These are phyloP conservation scores for Chloropsis hardwickii DNA, from an alignment of 2,113 vertebrate species.

Conservation along the genomic window DNA sequence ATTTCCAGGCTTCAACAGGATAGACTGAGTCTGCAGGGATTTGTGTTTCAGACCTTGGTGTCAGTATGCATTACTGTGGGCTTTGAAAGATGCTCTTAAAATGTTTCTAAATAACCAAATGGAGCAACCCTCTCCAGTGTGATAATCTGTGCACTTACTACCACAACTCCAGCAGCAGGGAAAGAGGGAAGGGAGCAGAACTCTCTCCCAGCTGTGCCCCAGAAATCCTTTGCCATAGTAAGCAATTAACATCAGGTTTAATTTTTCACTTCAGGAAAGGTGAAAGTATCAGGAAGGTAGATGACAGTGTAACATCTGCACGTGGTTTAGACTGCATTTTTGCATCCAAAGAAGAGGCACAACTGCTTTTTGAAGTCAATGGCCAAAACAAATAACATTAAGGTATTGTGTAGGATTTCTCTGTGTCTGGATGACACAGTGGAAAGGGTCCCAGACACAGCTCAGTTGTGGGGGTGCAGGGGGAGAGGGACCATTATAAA, in stretches of 20 bases:
- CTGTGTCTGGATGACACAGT: neutral
- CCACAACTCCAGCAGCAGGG: neutral
- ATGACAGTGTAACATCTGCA: neutral
- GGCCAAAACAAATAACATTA: neutral
- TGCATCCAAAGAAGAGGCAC: neutral
- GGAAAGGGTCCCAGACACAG: neutral
- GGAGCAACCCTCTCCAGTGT: neutral
- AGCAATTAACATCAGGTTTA: neutral
- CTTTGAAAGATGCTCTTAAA: conserved; percentile 37
- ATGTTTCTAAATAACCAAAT: conserved; percentile 45
- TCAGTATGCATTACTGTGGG: conserved; percentile 2
- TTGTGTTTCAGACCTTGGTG: conserved; percentile 21
- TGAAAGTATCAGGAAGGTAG: neutral
- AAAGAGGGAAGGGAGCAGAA: neutral
- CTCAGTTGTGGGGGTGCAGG: too few species aligned
- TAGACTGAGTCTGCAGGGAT: neutral
- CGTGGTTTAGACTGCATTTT: neutral
- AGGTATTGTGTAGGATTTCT: neutral
- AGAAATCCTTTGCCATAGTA: neutral
- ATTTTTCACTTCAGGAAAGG: neutral
- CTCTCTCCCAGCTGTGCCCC: neutral
- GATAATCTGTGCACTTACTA: neutral
- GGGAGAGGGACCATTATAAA: too few species aligned
- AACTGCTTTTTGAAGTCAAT: neutral
- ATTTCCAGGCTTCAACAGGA: conserved; percentile 5